Percentiles rank a stretch among this genome's conserved stretches.
Evolutionary conservation across 2,888 invertebrate species (phyloP).

Genomic region (Drosophila antonietae): DNA sequence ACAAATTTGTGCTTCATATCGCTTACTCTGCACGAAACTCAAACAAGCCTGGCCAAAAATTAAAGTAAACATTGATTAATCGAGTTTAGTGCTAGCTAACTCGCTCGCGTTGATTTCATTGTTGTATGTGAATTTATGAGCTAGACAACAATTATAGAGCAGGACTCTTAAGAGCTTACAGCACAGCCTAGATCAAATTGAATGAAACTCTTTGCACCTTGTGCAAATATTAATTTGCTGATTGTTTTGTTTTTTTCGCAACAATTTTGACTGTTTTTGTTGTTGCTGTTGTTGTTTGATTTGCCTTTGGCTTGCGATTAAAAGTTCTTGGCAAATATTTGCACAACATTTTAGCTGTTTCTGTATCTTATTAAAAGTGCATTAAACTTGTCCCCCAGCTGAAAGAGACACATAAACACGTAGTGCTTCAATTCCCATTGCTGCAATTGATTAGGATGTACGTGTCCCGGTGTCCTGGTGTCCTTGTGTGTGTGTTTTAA

Average conservation of each 20-base stretch:
- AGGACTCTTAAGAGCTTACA: not conserved
- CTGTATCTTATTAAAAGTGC: conserved; percentile 79
- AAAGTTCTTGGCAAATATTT: conserved; percentile 68
- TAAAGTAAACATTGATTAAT: conserved; percentile 80
- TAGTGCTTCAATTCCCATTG: conserved; percentile 53
- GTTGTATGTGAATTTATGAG: conserved; percentile 67
- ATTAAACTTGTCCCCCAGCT: conserved; percentile 71
- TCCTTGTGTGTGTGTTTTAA: conserved; percentile 30
- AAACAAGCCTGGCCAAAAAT: conserved; percentile 35
- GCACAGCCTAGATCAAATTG: not conserved
- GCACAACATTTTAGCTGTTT: conserved; percentile 30
- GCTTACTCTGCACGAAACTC: conserved; percentile 40
- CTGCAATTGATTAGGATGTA: conserved; percentile 74
- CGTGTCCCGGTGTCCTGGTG: conserved; percentile 50
- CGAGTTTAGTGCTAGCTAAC: conserved; percentile 63
- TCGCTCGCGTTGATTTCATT: conserved; percentile 63
- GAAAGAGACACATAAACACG: conserved; percentile 40
- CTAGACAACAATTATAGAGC: conserved; percentile 18
- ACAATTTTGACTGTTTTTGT: conserved; percentile 23
- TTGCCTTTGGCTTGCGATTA: conserved; percentile 3
- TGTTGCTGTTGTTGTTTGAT: conserved; percentile 11
- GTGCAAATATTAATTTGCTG: conserved; percentile 77
- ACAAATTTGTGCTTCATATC: conserved; percentile 57
- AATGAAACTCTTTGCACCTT: conserved; percentile 11
- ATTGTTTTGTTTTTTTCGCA: conserved; percentile 53